Conservation (phyloP, 2,113 vertebrate species). For the Oryctolagus cuniculus region DNA sequence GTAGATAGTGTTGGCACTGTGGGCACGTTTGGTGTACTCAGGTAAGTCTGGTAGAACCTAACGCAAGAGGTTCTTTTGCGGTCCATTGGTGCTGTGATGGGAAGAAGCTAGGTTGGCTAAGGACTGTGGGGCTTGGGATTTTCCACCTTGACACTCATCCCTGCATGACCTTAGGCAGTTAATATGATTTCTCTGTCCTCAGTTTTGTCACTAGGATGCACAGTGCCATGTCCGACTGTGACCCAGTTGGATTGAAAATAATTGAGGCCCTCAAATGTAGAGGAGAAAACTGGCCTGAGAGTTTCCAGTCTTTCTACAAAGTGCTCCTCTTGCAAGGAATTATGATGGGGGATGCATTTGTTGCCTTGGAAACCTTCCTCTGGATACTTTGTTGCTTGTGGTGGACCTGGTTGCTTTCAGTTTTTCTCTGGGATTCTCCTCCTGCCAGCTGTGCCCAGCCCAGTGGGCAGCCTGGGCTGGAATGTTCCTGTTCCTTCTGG, state of each 20-base stretch:
- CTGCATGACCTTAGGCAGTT: neutral
- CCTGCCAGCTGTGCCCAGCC: neutral
- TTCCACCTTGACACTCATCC: neutral
- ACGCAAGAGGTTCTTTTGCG: neutral
- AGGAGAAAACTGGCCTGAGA: neutral
- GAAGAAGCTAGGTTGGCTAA: neutral
- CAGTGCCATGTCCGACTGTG: neutral
- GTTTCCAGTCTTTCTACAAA: neutral
- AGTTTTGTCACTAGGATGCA: neutral
- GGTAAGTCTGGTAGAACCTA: too few species aligned
- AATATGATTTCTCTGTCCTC: neutral
- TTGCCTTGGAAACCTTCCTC: neutral
- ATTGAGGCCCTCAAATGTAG: neutral
- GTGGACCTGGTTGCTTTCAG: neutral
- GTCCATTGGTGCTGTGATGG: neutral
- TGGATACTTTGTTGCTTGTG: rapidly evolving
- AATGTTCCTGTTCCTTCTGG: neutral
- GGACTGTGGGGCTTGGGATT: neutral
- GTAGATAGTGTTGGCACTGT: neutral
- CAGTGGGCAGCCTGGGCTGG: rapidly evolving
- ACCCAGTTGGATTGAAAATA: neutral
- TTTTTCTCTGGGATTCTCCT: neutral
- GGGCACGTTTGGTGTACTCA: neutral
- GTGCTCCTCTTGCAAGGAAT: neutral
- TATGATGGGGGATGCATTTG: neutral